These are phyloP conservation scores for Tridacna gigas DNA, from an alignment of 2,888 invertebrate genomes.

Conservation along the genomic window DNA sequence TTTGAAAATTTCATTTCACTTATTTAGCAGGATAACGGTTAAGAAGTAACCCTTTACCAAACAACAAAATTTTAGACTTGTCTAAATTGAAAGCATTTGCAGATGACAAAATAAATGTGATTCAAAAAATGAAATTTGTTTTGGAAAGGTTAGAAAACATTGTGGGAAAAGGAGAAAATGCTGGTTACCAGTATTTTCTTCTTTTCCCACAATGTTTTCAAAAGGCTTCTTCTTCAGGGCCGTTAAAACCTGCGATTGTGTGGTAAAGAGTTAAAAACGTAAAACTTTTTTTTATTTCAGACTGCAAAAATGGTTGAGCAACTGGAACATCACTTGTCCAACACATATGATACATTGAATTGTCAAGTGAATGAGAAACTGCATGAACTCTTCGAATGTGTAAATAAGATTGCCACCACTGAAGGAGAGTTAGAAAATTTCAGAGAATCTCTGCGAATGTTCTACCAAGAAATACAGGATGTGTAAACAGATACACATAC, in stretches of 20 bases:
- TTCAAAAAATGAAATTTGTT: no score
- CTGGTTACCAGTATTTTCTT: background rate
- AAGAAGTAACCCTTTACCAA: no score
- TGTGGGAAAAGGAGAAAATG: constrained; percentile 2
- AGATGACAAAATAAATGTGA: no score
- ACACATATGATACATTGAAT: constrained; percentile 70
- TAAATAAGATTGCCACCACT: constrained; percentile 71
- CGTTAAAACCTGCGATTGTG: no score
- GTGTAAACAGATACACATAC: background rate
- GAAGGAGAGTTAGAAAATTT: constrained; percentile 75
- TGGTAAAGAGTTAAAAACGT: background rate
- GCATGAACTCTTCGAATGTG: constrained; percentile 71
- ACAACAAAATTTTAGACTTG: no score
- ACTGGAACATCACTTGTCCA: constrained; percentile 72
- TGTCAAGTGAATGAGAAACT: constrained; percentile 71
- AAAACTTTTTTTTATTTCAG: constrained; percentile 39
- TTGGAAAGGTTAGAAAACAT: no score
- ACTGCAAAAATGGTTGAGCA: constrained; percentile 29
- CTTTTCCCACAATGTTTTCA: background rate
- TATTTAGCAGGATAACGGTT: no score
- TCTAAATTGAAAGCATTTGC: no score
- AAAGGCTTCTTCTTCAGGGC: no score
- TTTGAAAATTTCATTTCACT: no score
- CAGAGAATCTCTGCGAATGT: constrained; percentile 69
- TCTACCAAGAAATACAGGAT: constrained; percentile 71